These are phyloP conservation scores for Pterobdella sp. DNA, from an alignment of 2,888 invertebrate species.

Conservation along the genomic window DNA sequence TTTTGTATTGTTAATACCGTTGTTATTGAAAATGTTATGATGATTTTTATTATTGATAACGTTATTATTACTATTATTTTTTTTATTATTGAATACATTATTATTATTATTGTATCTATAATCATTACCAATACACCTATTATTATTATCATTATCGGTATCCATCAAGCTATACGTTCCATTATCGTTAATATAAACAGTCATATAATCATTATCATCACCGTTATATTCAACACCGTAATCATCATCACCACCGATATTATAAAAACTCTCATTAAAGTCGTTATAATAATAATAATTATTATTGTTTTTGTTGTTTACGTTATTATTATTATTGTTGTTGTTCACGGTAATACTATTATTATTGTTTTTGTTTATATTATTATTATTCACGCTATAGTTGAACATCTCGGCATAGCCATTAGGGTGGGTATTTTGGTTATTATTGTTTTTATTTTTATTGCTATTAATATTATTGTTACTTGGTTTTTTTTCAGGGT, in stretches of 20 bases:
- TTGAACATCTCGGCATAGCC: not conserved
- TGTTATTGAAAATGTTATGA: not conserved
- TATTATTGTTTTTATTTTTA: too few relatives aligned
- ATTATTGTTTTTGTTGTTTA: conserved; percentile 1
- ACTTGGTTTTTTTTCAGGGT: too few relatives aligned
- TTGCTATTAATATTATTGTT: too few relatives aligned
- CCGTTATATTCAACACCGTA: not conserved
- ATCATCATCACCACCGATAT: not conserved
- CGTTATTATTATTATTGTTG: conserved; percentile 1
- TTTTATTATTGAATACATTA: not conserved
- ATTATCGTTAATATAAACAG: not conserved
- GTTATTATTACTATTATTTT: not conserved
- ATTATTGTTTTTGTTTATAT: conserved; percentile 6
- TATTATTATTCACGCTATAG: not conserved
- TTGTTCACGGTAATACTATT: not conserved
- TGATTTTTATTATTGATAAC: not conserved
- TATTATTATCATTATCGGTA: not conserved
- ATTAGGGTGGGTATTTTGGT: too few relatives aligned
- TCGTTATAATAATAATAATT: conserved; percentile 1
- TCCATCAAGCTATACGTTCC: not conserved
- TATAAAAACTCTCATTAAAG: not conserved
- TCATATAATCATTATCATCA: not conserved
- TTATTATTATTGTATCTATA: not conserved
- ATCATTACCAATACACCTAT: not conserved
- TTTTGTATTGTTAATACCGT: not conserved